Evolutionary conservation across 2,797 vertebrate species (phyloP).

Genomic region (Perodicticus potto): DNA sequence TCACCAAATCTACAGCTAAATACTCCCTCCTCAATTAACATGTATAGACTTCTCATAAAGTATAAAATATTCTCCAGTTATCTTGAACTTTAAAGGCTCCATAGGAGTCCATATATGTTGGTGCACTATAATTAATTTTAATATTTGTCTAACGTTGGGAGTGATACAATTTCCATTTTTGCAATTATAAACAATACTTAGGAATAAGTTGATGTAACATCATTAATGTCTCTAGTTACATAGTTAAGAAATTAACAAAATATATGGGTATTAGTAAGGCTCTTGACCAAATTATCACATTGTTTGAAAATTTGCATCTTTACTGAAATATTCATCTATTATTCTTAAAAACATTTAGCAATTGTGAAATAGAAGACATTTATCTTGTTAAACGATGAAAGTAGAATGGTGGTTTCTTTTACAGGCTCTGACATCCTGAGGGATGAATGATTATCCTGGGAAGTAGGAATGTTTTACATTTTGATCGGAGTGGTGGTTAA

Average conservation of each 20-base stretch:
- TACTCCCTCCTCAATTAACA: neutral
- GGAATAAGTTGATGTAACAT: neutral
- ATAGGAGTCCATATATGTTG: neutral
- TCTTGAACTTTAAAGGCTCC: constrained; percentile 23
- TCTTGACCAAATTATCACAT: neutral
- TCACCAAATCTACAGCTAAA: neutral
- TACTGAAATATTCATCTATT: constrained; percentile 27
- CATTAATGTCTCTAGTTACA: constrained; percentile 10
- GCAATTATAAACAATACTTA: neutral
- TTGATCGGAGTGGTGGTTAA: constrained; percentile 15
- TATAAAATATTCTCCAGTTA: constrained; percentile 28
- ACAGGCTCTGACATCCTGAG: neutral
- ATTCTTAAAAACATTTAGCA: neutral
- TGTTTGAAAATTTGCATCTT: neutral
- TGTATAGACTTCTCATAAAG: neutral
- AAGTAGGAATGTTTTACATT: neutral
- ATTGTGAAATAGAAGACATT: neutral
- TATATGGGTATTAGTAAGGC: neutral
- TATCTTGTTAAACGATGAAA: constrained; percentile 2
- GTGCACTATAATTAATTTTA: neutral
- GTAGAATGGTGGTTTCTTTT: neutral
- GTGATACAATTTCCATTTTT: neutral
- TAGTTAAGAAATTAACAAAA: constrained; percentile 43
- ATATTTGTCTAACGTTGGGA: neutral
- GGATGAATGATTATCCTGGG: too few relatives aligned